Evolutionary conservation across 2,797 vertebrate species (phyloP), one percentile per base, ranked within the genome.

Genomic region (Brachyalestes nurse): DNA sequence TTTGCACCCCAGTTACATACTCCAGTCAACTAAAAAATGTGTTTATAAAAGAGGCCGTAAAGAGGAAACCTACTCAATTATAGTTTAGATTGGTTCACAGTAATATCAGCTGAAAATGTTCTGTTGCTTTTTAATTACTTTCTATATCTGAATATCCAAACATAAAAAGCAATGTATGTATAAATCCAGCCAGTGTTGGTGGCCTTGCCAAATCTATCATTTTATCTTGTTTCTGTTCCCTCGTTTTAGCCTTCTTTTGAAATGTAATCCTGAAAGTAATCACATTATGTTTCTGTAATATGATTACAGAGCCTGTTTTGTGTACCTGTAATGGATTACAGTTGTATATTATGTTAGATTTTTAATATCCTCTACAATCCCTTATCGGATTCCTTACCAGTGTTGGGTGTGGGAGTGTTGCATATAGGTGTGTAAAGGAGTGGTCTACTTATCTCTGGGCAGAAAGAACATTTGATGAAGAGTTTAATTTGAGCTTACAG

Each of bases 401-500:
- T 45, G 34, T 34, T 10, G 34, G 42, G 80, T 45, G 21, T n/a
- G 69, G 70, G 40, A 42, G 34, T 67, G 69, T 74, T 80, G 70
- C 62, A n/a, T 71, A 49, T 69, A 55, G 58, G 38, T 60, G 6
- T 72, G 72, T 72, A 69, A 28, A 74, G 7, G 42, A 84, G 79
- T 80, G 75, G 19, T 86, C 76, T 86, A 80, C 86, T 90, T 71
- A 61, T 83, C 73, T 83, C 69, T 34, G 66, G 45, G 51, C 28
- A 66, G 72, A 90, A 88, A 85, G 86, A 88, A 88, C 90, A 93
- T 88, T 89, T 93, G 93, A 94, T 92, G 83, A 91, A 94, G 92
- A 74, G 89, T 92, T 93, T 93, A 92, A 94, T 94, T 92, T 82
- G 77, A 83, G 58, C 64, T 87, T 90, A 91, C 60, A 93, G 88